phyloP scores from a whole-genome alignment of 2,797 vertebrate genomes.

The Telmatherina bonti region DNA sequence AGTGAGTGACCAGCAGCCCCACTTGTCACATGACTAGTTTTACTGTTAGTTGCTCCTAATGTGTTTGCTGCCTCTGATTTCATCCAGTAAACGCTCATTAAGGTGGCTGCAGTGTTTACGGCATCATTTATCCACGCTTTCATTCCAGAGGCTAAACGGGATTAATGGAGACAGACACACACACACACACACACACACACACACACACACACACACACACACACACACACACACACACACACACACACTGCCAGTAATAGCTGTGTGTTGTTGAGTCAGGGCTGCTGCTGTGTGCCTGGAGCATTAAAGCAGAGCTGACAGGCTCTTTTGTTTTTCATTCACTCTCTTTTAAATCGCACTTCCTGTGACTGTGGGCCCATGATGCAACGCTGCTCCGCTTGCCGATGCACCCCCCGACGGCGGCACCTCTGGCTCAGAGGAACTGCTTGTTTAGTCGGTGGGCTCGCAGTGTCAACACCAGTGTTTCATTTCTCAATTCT shows the following conservation, averaged over 20 bases:
- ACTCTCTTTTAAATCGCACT: constrained; percentile 54
- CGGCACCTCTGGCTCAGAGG: background rate
- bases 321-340: constrained; percentile 51
- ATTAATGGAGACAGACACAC: background rate
- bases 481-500: background rate
- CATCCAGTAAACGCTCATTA: background rate
- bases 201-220: no score
- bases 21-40: constrained; percentile 25
- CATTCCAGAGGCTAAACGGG: constrained; percentile 8
- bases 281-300: constrained; percentile 21
- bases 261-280: constrained; percentile 20
- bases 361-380: constrained; percentile 52
- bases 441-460: background rate
- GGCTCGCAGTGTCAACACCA: background rate
- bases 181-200: constrained; percentile 1
- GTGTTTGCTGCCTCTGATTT: background rate
- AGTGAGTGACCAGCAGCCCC: constrained; percentile 13
- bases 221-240: constrained; percentile 7
- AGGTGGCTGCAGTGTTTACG: background rate
- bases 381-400: constrained; percentile 43
- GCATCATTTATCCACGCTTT: background rate
- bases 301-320: constrained; percentile 34
- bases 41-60: constrained; percentile 8
- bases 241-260: no score
- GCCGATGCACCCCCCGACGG: constrained; percentile 18